These are phyloP conservation scores for Glyphotaelius pellucidus DNA, from an alignment of 2,888 invertebrate species.

Conservation along the genomic window DNA sequence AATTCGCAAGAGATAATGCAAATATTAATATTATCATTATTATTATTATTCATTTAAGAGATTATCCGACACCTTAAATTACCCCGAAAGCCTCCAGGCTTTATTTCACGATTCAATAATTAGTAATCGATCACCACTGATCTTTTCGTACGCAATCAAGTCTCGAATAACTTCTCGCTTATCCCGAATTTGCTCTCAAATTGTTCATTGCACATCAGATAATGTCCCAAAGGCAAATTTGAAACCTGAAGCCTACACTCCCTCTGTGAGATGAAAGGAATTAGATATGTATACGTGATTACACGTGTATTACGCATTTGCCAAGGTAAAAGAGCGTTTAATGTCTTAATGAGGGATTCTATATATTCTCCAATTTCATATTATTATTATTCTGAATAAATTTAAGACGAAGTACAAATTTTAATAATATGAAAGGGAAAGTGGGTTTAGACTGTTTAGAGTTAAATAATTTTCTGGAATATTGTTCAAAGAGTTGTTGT, in stretches of 20 bases:
- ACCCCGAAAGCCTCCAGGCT: not conserved
- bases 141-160: conserved; percentile 6
- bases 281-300: not conserved
- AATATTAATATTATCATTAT: not conserved
- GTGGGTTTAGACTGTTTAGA: not conserved
- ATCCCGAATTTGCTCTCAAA: not conserved
- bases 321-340: not conserved
- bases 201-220: conserved; percentile 7
- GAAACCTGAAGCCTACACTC: not conserved
- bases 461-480: not conserved
- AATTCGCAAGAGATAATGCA: not conserved
- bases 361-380: not conserved
- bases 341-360: not conserved
- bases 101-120: not conserved
- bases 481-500: not conserved
- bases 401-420: not conserved
- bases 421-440: not conserved
- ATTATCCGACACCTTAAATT: not conserved
- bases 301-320: not conserved
- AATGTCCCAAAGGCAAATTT: conserved; percentile 18
- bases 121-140: not conserved
- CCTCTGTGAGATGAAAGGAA: not conserved
- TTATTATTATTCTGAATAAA: not conserved
- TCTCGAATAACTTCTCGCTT: not conserved
- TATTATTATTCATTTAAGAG: not conserved